Evolutionary conservation across 1,140 invertebrate species (phyloP), one percentile per base, ranked within the genome.

Genomic region (Latrodectus geometricus): DNA sequence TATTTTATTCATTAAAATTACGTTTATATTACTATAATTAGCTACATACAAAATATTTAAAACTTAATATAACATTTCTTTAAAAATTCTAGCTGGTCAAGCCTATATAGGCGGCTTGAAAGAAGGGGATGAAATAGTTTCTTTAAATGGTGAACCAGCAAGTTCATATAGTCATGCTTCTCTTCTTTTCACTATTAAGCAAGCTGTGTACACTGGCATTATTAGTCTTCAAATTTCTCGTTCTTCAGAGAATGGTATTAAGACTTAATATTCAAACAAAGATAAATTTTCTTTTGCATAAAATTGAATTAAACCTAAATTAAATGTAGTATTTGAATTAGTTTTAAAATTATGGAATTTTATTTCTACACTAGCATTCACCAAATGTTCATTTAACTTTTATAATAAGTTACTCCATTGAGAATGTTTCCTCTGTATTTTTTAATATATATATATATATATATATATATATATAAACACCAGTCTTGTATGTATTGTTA

Each of bases 101-200:
- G 80, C 79, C 54, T 76, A 88, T 23, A 5, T 48, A 11, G 48
- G 65, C 49, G 87, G 87, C 54, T n/a, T 88, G 12, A 80, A 88
- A 68, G 72, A 80, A 48, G 87, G 82, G 50, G 81, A 88, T 48
- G 61, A 80, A 65, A 82, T 88, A n/a, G 11, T 81, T 20, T 81
- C 68, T 21, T 52, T 88, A 70, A 88, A 88, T 82, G 82, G 82
- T n/a, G 82, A 88, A 82, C 49, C 23, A 20, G 23, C 77, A 56
- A 12, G 12, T 50, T 81, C 50, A 17, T 70, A 56, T 49, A 79
- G 75, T 48, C 82, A 85, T 77, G 68, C 81, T 35, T 81, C 87
- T 50, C 56, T 88, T 8, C 20, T 85, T 35, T 88, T 85, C n/a
- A 74, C 77, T 15, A 20, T 88, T 3, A 85, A 86, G 52, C 87